phyloP scores from a whole-genome alignment of 2,113 vertebrate species.

The Apistogramma diplotaenia region DNA sequence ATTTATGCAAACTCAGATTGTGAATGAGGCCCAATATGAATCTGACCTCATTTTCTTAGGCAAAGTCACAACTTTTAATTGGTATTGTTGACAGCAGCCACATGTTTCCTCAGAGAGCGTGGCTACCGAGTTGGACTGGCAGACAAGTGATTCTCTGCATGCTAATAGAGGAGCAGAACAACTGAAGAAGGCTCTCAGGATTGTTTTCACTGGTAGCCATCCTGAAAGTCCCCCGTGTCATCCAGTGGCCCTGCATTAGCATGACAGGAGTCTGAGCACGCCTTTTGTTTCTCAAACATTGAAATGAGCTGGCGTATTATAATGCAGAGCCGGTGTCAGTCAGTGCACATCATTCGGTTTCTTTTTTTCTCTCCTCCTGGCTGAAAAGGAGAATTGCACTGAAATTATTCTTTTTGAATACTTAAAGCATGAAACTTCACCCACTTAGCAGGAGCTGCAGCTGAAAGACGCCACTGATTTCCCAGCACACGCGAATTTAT shows the following conservation, averaged over 20 bases:
- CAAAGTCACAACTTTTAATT: conserved; percentile 69
- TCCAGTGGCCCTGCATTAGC: conserved; percentile 17
- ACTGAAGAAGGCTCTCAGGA: conserved; percentile 8
- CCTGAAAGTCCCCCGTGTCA: conserved; percentile 15
- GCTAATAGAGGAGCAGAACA: conserved; percentile 25
- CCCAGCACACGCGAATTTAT: background rate
- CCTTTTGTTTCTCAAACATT: background rate
- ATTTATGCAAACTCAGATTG: background rate
- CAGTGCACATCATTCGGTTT: background rate
- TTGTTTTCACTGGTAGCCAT: conserved; percentile 11
- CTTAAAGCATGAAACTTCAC: background rate
- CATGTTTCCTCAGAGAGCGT: conserved; percentile 27
- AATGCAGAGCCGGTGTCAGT: background rate
- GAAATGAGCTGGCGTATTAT: background rate
- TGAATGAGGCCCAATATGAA: background rate
- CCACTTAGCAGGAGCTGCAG: background rate
- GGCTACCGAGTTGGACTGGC: conserved; percentile 31
- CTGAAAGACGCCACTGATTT: background rate
- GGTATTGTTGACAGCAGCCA: conserved; percentile 47
- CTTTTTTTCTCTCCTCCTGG: background rate
- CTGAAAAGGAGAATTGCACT: background rate
- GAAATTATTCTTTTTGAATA: background rate
- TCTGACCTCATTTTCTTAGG: conserved; percentile 52
- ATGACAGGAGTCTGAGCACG: conserved; percentile 5
- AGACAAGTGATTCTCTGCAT: conserved; percentile 45